These are phyloP conservation scores for Augiades crinisus DNA, from an alignment of 2,888 invertebrate species.

Conservation along the genomic window DNA sequence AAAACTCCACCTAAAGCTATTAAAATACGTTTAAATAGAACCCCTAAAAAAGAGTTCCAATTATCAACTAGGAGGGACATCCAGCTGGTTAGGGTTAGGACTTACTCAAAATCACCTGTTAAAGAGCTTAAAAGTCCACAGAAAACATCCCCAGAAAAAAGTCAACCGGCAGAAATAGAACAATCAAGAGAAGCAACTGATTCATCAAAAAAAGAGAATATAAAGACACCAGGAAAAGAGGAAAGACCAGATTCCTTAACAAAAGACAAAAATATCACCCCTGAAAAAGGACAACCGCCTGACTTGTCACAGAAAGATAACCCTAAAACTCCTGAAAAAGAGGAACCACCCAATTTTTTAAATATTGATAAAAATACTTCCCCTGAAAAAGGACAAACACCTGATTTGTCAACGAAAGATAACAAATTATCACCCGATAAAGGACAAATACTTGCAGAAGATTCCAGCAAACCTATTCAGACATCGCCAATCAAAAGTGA, in stretches of 20 bases:
- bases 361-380: neutral
- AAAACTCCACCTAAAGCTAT: neutral
- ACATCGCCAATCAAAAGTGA: neutral
- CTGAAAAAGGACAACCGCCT: neutral
- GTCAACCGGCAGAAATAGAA: slow-evolving; percentile 19
- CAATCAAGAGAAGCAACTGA: slow-evolving; percentile 16
- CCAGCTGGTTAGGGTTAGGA: neutral
- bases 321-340: neutral
- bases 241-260: too few relatives aligned
- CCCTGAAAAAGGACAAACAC: neutral
- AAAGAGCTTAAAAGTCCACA: slow-evolving; percentile 27
- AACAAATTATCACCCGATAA: neutral
- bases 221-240: neutral
- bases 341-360: neutral
- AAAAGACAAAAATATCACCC: too few relatives aligned
- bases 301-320: neutral
- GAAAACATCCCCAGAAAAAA: slow-evolving; percentile 34
- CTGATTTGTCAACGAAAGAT: neutral
- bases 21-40: neutral
- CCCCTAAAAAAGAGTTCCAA: slow-evolving; percentile 1
- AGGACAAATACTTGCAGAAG: neutral
- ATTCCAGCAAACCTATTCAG: neutral
- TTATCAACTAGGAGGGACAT: slow-evolving; percentile 11
- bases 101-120: slow-evolving; percentile 26
- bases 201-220: neutral